Evolutionary conservation across 2,888 invertebrate species (phyloP).

Genomic region (Trachelus troglodyta): DNA sequence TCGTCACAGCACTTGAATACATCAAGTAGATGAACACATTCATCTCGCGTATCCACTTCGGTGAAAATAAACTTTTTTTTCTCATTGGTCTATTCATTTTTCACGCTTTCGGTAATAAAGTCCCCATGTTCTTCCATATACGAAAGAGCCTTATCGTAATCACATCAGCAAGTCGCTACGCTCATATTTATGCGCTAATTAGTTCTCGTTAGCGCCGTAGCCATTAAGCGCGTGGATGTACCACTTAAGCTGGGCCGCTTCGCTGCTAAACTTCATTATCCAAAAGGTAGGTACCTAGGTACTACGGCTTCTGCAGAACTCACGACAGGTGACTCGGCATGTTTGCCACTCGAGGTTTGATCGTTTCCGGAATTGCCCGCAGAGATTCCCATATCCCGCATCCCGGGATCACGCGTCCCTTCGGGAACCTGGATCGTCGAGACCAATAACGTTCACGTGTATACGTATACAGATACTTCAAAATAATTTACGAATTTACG

Average conservation of each 20-base stretch:
- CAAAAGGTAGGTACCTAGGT: background rate
- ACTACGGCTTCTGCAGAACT: background rate
- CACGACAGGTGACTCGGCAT: background rate
- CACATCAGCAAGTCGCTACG: conserved; percentile 35
- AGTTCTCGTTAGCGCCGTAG: conserved; percentile 37
- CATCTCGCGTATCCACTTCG: background rate
- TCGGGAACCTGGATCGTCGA: background rate
- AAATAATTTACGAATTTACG: background rate
- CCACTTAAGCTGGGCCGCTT: conserved; percentile 33
- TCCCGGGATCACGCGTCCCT: background rate
- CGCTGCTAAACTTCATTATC: conserved; percentile 35
- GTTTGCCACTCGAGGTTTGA: background rate
- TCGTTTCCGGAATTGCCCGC: background rate
- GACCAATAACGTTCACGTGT: background rate
- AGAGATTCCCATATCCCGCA: background rate
- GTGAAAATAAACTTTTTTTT: background rate
- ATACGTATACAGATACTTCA: background rate
- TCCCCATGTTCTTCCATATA: conserved; percentile 11
- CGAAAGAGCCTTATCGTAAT: conserved; percentile 38
- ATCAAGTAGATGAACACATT: background rate
- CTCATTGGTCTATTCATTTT: background rate
- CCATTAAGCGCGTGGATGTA: conserved; percentile 35
- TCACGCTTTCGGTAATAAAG: background rate
- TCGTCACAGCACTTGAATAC: background rate
- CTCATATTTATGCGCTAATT: conserved; percentile 44